These are phyloP conservation scores for Callinectes sapidus DNA, from an alignment of 2,888 invertebrate species.

Conservation along the genomic window DNA sequence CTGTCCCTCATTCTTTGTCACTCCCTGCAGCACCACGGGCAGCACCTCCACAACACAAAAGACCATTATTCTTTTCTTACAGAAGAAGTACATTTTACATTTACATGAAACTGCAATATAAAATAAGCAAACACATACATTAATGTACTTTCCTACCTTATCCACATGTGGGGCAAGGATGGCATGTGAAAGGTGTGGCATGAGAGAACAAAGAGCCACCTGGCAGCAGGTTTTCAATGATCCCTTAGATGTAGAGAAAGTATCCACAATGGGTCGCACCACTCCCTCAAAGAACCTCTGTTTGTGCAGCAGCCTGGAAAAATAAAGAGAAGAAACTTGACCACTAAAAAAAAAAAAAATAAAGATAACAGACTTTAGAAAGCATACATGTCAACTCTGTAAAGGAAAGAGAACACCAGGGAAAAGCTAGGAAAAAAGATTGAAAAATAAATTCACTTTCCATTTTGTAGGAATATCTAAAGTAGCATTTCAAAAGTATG, in stretches of 20 bases:
- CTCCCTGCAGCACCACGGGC: conserved; percentile 48
- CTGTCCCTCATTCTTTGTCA: neutral
- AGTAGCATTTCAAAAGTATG: neutral
- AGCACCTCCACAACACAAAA: conserved; percentile 34
- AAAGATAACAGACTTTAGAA: neutral
- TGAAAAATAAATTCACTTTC: neutral
- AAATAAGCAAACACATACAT: neutral
- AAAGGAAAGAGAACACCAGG: neutral
- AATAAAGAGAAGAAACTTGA: neutral
- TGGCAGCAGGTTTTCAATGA: neutral
- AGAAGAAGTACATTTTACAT: neutral
- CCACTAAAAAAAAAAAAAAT: neutral
- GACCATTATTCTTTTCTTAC: neutral
- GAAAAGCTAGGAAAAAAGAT: neutral
- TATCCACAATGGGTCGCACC: conserved; percentile 10
- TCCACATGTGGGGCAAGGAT: conserved; percentile 5
- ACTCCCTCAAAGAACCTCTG: conserved; percentile 43
- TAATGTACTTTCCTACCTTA: neutral
- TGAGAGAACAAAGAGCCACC: conserved; percentile 33
- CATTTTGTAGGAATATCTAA: neutral
- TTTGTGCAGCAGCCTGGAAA: conserved; percentile 31
- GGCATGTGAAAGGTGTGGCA: neutral
- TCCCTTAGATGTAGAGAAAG: neutral
- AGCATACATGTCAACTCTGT: neutral
- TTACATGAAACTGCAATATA: neutral